Evolutionary conservation across 2,797 vertebrate species (phyloP).

Genomic region (Darevskia mixta): DNA sequence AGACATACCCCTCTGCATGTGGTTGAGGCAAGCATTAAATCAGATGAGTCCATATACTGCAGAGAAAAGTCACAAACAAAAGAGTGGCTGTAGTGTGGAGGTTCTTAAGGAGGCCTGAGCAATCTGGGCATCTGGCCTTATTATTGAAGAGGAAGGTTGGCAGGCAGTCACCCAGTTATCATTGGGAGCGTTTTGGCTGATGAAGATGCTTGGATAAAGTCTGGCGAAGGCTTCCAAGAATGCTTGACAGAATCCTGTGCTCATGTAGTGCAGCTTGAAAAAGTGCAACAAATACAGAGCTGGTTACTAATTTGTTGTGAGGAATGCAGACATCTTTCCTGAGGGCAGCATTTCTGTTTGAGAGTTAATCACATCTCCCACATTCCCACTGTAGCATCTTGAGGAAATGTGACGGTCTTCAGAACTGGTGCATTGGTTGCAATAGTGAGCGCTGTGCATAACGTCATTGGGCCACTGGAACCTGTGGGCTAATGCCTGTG

Average conservation of each 20-base stretch:
- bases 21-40: constrained; percentile 61
- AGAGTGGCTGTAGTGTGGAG: constrained; percentile 68
- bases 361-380: background rate
- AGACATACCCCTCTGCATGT: constrained; percentile 49
- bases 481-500: background rate
- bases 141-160: constrained; percentile 71
- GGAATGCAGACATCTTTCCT: background rate
- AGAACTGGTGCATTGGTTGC: background rate
- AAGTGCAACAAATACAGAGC: background rate
- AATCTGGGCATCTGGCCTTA: constrained; percentile 58
- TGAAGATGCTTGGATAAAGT: constrained; percentile 60
- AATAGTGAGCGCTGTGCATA: background rate
- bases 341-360: background rate
- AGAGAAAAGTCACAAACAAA: constrained; percentile 71
- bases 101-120: constrained; percentile 73
- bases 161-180: constrained; percentile 72
- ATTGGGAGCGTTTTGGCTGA: constrained; percentile 69
- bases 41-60: constrained; percentile 66
- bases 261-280: background rate
- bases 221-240: constrained; percentile 72
- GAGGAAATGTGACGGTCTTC: background rate
- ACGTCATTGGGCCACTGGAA: no score
- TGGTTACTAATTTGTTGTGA: background rate
- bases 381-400: background rate
- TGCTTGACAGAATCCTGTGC: background rate